Evolutionary conservation across 2,113 vertebrate species (phyloP), one percentile per base, ranked within the genome.

Genomic region (Caloenas nicobarica): DNA sequence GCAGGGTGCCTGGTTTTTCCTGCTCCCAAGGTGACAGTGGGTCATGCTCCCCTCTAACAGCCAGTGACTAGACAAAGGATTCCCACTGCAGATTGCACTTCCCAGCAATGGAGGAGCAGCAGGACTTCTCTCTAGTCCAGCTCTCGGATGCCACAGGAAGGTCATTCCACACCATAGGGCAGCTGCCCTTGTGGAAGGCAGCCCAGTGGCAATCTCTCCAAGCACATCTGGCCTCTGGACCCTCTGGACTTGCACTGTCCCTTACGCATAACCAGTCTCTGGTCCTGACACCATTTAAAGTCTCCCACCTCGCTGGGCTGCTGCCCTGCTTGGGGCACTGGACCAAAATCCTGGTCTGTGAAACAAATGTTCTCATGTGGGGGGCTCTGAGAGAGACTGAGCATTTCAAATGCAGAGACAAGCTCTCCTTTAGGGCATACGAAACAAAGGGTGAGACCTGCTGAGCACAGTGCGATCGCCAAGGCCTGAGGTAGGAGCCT

Each of bases 41-140:
- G 7, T 33, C n/a, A 15, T 4, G 19, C 22, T 58, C 16, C 46
- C 22, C 74, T 15, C 12, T 17, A 11, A 5, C 31, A 48, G 23
- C 0, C 2, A 25, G 62, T 36, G 25, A 1, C 11, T 2, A 0
- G 7, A 9, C 16, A 40, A 40, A 65, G 48, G 10, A 23, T 15
- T 3, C 24, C 26, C 33, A 6, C 31, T 36, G 16, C 44, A 23
- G 54, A 4, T 11, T 6, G 1, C 31, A 3, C 14, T 34, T 11
- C 16, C 65, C n/a, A 21, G 25, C 22, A 22, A 10, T 3, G 13
- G 26, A 36, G 36, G 10, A 50, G 28, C 77, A 82, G 61, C 48
- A 48, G 73, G 18, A 2, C 11, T 36, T 51, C 56, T 50, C 70
- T 4, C 7, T 2, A 11, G 7, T 11, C 13, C 66, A 34, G 57